Percentiles rank a stretch among this genome's conserved stretches.
These are phyloP conservation scores for Drosophila planitibia DNA, from an alignment of 2,888 invertebrate genomes.

Conservation along the genomic window DNA sequence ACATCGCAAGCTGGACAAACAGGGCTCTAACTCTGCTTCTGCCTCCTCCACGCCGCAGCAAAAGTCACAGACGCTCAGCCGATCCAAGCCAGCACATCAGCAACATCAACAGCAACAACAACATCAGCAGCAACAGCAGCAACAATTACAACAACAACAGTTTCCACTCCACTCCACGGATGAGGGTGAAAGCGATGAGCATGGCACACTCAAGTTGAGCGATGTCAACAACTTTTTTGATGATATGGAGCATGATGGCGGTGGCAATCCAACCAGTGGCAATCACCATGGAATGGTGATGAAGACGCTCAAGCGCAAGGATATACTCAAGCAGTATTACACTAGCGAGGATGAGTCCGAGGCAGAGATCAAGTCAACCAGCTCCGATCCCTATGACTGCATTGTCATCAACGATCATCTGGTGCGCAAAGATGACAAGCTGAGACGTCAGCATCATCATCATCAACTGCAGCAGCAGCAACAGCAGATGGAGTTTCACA, in stretches of 20 bases:
- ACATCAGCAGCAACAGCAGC: constrained; percentile 49
- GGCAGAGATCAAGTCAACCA: constrained; percentile 87
- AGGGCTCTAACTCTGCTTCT: constrained; percentile 50
- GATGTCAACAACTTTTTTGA: constrained; percentile 87
- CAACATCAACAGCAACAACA: constrained; percentile 32
- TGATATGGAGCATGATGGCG: constrained; percentile 63
- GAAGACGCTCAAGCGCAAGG: constrained; percentile 90
- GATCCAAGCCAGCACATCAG: constrained; percentile 51
- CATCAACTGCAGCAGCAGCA: constrained; percentile 63
- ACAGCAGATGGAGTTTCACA: constrained; percentile 85
- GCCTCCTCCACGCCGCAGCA: constrained; percentile 55
- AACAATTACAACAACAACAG: constrained; percentile 44
- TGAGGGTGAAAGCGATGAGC: constrained; percentile 83
- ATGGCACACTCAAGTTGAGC: constrained; percentile 84
- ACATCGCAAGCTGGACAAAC: constrained; percentile 65
- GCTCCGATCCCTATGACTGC: constrained; percentile 92
- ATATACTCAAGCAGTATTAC: constrained; percentile 90
- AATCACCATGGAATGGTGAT: constrained; percentile 88
- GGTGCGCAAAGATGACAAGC: constrained; percentile 86
- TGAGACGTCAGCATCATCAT: constrained; percentile 61
- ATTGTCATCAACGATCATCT: constrained; percentile 93
- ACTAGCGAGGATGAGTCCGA: constrained; percentile 88
- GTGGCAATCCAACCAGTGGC: constrained; percentile 83
- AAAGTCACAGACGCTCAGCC: constrained; percentile 63
- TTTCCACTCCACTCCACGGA: constrained; percentile 78